phyloP scores from a whole-genome alignment of 2,113 vertebrate genomes.

The Ahaetulla prasina region DNA sequence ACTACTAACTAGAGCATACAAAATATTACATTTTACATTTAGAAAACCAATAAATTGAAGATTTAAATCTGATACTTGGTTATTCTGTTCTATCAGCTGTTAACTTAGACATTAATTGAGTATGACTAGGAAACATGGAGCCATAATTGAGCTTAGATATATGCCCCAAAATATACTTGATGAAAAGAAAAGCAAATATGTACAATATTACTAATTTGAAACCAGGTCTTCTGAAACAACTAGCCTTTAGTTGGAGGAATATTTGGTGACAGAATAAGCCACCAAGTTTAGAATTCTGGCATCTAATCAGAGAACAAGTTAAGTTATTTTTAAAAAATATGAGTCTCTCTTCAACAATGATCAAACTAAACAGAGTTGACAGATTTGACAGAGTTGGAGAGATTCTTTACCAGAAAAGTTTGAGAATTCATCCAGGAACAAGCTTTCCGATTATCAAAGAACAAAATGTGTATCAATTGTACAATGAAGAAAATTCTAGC shows the following conservation, averaged over 20 bases:
- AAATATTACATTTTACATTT: neutral
- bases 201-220: neutral
- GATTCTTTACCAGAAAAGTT: conserved; percentile 23
- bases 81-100: conserved; percentile 56
- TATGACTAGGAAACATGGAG: conserved; percentile 38
- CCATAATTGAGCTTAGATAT: neutral
- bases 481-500: neutral
- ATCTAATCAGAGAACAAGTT: conserved; percentile 18
- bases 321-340: conserved; percentile 33
- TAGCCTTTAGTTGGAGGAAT: conserved; percentile 41
- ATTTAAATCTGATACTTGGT: conserved; percentile 49
- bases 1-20: too few species aligned
- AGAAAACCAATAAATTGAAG: conserved; percentile 54
- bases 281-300: conserved; percentile 32
- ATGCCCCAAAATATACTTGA: conserved; percentile 5
- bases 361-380: too few species aligned
- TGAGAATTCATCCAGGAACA: conserved; percentile 31
- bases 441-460: neutral
- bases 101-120: conserved; percentile 54
- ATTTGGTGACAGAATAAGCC: neutral
- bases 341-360: conserved; percentile 7
- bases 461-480: neutral
- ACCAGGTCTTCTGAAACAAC: neutral
- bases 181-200: neutral
- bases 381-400: neutral